Evolutionary conservation across 2,113 vertebrate genomes (phyloP).

Genomic region (Perca schrenkii): DNA sequence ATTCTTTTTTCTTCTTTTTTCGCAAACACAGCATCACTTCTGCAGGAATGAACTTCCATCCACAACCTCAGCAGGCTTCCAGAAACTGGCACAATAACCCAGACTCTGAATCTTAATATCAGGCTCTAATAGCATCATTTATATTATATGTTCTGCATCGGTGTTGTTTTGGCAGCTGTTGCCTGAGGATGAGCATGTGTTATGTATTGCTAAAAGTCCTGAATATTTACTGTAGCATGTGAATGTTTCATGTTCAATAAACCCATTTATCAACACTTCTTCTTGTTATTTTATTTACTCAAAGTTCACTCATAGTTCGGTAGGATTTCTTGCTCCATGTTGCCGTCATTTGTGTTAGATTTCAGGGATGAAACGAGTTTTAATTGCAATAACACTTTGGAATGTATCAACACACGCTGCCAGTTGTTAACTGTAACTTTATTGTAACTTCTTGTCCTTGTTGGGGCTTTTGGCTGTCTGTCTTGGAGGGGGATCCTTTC

Average conservation of each 20-base stretch:
- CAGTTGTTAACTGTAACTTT: no score
- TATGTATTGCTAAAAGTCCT: slow-evolving; percentile 13
- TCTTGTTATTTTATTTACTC: neutral
- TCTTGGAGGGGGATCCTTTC: neutral
- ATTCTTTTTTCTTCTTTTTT: neutral
- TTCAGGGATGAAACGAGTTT: neutral
- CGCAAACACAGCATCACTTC: neutral
- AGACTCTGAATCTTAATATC: neutral
- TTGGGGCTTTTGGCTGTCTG: neutral
- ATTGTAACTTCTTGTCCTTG: no score
- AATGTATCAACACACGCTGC: neutral
- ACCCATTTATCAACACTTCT: slow-evolving; percentile 11
- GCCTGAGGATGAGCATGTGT: slow-evolving; percentile 34
- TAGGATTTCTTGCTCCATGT: neutral
- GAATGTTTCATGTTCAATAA: slow-evolving; percentile 59
- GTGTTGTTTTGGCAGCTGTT: neutral
- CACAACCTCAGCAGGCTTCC: neutral
- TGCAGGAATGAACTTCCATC: neutral
- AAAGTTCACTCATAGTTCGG: neutral
- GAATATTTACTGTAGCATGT: slow-evolving; percentile 36
- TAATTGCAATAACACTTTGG: neutral
- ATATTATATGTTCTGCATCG: neutral
- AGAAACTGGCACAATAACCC: neutral
- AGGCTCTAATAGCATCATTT: neutral
- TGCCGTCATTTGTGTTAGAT: neutral